A percentile compares a stretch with the other conserved stretches of the same genome.
Evolutionary conservation across 1,140 invertebrate genomes (phyloP).

Genomic region (Agrilus planipennis): DNA sequence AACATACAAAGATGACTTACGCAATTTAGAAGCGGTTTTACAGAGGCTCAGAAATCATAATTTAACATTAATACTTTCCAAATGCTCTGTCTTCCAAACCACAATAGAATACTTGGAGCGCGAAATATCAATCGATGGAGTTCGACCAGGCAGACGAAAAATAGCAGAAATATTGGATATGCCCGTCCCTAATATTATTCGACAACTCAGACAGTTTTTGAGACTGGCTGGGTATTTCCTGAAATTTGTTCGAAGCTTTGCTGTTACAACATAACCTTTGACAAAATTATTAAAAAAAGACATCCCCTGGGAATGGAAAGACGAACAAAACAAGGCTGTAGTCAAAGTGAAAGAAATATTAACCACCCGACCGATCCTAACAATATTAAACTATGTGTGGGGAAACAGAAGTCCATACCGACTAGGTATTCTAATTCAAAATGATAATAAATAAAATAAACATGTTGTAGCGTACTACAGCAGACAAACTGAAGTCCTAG

Average conservation of each 20-base stretch:
- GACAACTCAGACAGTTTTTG: conserved; percentile 2
- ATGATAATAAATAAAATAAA: neutral
- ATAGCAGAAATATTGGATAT: conserved; percentile 18
- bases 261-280: neutral
- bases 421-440: conserved; percentile 5
- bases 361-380: neutral
- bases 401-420: conserved; percentile 5
- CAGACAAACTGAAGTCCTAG: neutral
- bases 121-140: conserved; percentile 12
- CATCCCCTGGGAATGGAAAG: neutral
- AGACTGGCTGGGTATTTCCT: neutral
- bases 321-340: neutral
- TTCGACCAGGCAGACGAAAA: conserved; percentile 15
- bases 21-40: conserved; percentile 12
- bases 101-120: conserved; percentile 22
- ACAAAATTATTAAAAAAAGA: neutral
- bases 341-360: neutral
- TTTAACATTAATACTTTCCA: conserved; percentile 21
- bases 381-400: neutral
- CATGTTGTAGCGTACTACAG: conserved; percentile 1
- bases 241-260: neutral
- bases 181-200: no score
- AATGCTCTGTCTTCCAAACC: conserved; percentile 23
- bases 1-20: conserved; percentile 20
- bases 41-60: neutral